Percentiles rank a stretch among this genome's conserved stretches.
Evolutionary conservation across 2,888 invertebrate species (phyloP).

Genomic region (Digitonthophagus gazella): DNA sequence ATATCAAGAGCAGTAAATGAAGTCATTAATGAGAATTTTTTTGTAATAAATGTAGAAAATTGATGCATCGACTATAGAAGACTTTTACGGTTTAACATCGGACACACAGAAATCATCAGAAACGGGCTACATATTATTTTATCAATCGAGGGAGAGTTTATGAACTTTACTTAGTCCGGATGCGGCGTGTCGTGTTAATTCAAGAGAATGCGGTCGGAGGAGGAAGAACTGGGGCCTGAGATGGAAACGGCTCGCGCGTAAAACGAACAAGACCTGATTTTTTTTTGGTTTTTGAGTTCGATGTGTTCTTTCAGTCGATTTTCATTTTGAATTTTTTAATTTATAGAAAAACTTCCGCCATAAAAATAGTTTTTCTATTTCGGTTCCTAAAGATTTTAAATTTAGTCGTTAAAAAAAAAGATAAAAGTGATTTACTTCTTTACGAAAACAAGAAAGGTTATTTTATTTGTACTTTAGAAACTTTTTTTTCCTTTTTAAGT

Average conservation of each 20-base stretch:
- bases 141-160: conserved; percentile 72
- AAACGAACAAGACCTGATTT: not conserved
- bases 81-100: conserved; percentile 98
- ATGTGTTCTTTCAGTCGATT: too few relatives aligned
- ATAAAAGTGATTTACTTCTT: too few relatives aligned
- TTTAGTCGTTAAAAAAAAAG: too few relatives aligned
- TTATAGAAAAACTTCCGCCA: too few relatives aligned
- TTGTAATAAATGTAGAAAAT: conserved; percentile 82
- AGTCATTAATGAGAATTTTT: not conserved
- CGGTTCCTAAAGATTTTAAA: too few relatives aligned
- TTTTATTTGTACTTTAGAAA: too few relatives aligned
- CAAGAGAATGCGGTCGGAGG: conserved; percentile 16
- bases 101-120: conserved; percentile 99
- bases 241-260: conserved; percentile 21
- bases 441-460: too few relatives aligned
- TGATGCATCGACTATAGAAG: conserved; percentile 98
- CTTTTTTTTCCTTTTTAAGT: not conserved
- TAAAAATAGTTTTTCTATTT: too few relatives aligned
- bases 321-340: too few relatives aligned
- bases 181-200: not conserved
- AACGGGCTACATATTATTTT: conserved; percentile 99
- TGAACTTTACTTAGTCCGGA: conserved; percentile 35
- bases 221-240: conserved; percentile 25
- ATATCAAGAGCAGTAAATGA: not conserved
- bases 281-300: not conserved